Evolutionary conservation across 53 echinoderm and acorn worm genomes (phyloP), one percentile per base, ranked within the genome.

Genomic region (Astropecten irregularis): DNA sequence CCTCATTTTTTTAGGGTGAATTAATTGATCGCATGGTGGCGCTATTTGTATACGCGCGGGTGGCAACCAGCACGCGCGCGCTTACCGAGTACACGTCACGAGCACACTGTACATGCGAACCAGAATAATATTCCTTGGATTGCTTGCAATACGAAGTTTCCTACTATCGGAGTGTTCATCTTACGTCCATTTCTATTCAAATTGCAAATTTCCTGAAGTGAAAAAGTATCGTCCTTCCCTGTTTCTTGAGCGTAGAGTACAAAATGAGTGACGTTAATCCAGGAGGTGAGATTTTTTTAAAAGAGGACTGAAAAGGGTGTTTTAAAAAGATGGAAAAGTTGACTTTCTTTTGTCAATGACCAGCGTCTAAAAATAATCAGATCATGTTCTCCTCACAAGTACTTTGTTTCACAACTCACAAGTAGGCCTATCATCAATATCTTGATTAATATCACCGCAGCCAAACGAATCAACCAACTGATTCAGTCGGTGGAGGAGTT

Each of bases 401-500:
- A n/a, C n/a, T n/a, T n/a, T n/a, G n/a, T n/a, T n/a, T n/a, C n/a
- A n/a, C n/a, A n/a, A n/a, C n/a, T n/a, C n/a, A n/a, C n/a, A n/a
- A n/a, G n/a, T n/a, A n/a, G n/a, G n/a, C n/a, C n/a, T n/a, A n/a
- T n/a, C n/a, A n/a, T n/a, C n/a, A n/a, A n/a, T n/a, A n/a, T n/a
- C n/a, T n/a, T n/a, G n/a, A n/a, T n/a, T n/a, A n/a, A n/a, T 58
- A 3, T 51, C 51, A 16, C 9, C 18, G 6, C 16, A 58, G 59
- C 31, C 2, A 18, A 28, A 28, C 9, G 30, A 11, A 14, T 58
- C 29, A 58, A 58, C 15, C 29, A 28, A 9, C 15, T 2, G 29
- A 30, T 58, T 58, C 59, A 30, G 59, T 27, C 59, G 19, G 59
- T 58, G 59, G 59, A 58, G 10, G 59, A 58, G 7, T 58, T 58